These are phyloP conservation scores for Leptoteleia sp. DNA, from an alignment of 1,140 invertebrate species.

Conservation along the genomic window DNA sequence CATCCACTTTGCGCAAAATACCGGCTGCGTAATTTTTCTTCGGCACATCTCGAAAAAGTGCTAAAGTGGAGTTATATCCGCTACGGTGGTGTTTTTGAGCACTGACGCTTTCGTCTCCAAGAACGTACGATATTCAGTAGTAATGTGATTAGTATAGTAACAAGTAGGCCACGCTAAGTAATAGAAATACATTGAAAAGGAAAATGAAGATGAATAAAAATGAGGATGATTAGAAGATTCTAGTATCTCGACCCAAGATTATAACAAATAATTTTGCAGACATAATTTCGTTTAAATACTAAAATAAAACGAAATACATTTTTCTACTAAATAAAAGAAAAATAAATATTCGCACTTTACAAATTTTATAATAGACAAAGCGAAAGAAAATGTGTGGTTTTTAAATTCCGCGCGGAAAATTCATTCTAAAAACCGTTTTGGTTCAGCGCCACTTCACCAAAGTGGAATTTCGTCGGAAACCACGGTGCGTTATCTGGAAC, in stretches of 20 bases:
- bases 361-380: too few relatives aligned
- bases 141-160: constrained; percentile 62
- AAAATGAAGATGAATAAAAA: constrained; percentile 22
- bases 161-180: constrained; percentile 28
- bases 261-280: too few relatives aligned
- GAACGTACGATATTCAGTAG: constrained; percentile 25
- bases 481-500: constrained; percentile 34
- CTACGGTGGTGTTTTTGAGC: constrained; percentile 32
- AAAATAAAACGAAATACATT: too few relatives aligned
- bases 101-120: constrained; percentile 19
- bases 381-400: too few relatives aligned
- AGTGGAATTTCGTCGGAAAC: constrained; percentile 19
- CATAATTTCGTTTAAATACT: too few relatives aligned
- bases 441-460: too few relatives aligned
- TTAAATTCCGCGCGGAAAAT: too few relatives aligned
- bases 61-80: constrained; percentile 65
- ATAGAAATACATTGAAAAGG: constrained; percentile 35
- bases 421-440: too few relatives aligned
- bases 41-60: constrained; percentile 44
- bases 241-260: too few relatives aligned
- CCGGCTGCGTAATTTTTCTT: constrained; percentile 6
- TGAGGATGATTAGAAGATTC: not conserved
- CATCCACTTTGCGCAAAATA: too few relatives aligned
- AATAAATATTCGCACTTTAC: too few relatives aligned
- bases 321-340: too few relatives aligned